These are phyloP conservation scores for Sapajus apella DNA, from an alignment of 2,113 vertebrate genomes.

Conservation along the genomic window DNA sequence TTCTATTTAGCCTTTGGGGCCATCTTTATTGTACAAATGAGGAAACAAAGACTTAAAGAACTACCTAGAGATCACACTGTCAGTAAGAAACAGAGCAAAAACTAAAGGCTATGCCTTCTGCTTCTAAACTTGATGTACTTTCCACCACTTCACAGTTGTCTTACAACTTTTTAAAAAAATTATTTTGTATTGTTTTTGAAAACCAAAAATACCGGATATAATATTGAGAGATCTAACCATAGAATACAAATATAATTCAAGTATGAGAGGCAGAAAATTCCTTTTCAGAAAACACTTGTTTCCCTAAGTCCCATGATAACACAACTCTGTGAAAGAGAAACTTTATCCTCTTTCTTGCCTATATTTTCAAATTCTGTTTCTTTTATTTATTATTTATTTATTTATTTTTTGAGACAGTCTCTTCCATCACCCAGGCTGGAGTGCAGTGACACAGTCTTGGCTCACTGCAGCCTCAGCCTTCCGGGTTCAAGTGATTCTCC, in stretches of 20 bases:
- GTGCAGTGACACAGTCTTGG: too few relatives aligned
- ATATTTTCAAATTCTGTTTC: conserved; percentile 23
- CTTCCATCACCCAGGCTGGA: too few relatives aligned
- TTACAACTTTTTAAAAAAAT: neutral
- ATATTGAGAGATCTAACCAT: neutral
- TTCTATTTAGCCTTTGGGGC: neutral
- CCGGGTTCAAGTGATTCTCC: too few relatives aligned
- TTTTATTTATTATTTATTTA: neutral
- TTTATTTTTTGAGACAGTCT: neutral
- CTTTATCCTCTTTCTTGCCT: neutral
- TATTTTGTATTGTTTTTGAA: neutral
- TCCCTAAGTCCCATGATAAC: neutral
- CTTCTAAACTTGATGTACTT: neutral
- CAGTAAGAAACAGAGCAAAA: neutral
- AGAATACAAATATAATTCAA: conserved; percentile 7
- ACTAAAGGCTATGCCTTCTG: neutral
- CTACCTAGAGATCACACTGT: neutral
- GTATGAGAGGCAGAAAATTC: neutral
- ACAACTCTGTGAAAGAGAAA: neutral
- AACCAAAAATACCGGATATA: neutral
- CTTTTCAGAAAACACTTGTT: neutral
- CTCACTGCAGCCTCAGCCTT: too few relatives aligned
- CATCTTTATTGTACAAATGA: conserved; percentile 5
- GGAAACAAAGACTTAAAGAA: neutral
- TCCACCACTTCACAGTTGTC: neutral